These are phyloP conservation scores for Lasioglossum figueresi DNA, from an alignment of 2,888 invertebrate species.

Conservation along the genomic window DNA sequence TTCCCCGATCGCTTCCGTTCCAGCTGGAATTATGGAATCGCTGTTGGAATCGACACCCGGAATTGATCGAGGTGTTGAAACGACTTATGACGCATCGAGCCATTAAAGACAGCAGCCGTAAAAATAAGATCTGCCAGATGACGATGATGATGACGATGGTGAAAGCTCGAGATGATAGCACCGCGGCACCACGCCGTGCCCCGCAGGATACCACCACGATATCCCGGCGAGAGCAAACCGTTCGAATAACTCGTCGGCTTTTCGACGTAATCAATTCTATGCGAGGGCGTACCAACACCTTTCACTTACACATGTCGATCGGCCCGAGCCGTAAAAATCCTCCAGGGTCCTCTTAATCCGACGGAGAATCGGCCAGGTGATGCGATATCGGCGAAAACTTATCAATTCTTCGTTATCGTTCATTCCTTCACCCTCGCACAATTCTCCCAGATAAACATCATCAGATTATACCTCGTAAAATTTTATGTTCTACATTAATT, in stretches of 20 bases:
- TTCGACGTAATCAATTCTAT: slow-evolving; percentile 62
- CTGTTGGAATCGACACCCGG: slow-evolving; percentile 34
- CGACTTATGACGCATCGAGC: slow-evolving; percentile 72
- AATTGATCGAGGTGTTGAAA: slow-evolving; percentile 67
- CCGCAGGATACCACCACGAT: slow-evolving; percentile 74
- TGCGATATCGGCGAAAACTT: neutral
- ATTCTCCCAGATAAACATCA: neutral
- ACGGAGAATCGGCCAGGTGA: neutral
- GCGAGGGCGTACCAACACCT: slow-evolving; percentile 45
- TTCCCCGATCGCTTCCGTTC: neutral
- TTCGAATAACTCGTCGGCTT: slow-evolving; percentile 70
- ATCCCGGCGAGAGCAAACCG: slow-evolving; percentile 71
- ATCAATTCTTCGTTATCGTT: neutral
- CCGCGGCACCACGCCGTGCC: slow-evolving; percentile 76
- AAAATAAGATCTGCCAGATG: slow-evolving; percentile 74
- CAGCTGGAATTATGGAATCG: slow-evolving; percentile 7
- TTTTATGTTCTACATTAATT: neutral
- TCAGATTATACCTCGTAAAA: neutral
- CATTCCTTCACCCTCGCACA: neutral
- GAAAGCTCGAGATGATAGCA: slow-evolving; percentile 74
- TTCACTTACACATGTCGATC: slow-evolving; percentile 21
- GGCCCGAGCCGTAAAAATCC: neutral
- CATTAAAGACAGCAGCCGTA: slow-evolving; percentile 64
- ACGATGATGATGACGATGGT: slow-evolving; percentile 76
- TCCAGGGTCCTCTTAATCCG: neutral